Percentiles rank a stretch among this genome's conserved stretches.
These are phyloP conservation scores for Rhynchomys soricoides DNA, from an alignment of 2,113 vertebrate species.

Conservation along the genomic window DNA sequence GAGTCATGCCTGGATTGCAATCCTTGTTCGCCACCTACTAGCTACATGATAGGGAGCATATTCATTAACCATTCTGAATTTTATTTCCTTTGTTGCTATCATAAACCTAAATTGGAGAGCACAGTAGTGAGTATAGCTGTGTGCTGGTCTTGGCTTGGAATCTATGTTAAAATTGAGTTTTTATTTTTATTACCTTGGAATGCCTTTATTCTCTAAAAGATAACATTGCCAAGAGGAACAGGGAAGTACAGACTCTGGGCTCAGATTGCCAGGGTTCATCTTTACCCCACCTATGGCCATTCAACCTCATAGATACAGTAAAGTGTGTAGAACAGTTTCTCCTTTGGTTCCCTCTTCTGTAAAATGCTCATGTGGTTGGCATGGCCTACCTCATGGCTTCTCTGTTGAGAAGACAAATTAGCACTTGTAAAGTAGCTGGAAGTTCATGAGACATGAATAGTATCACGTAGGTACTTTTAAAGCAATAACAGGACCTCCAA, in stretches of 20 bases:
- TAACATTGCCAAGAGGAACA: background rate
- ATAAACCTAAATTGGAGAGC: background rate
- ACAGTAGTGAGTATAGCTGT: background rate
- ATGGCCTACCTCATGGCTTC: background rate
- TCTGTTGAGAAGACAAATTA: background rate
- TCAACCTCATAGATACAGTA: background rate
- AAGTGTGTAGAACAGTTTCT: background rate
- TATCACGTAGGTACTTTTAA: background rate
- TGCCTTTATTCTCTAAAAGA: background rate
- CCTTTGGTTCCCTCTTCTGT: background rate
- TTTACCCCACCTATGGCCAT: background rate
- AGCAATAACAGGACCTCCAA: conserved; percentile 10
- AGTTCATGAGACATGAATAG: background rate
- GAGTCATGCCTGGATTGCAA: background rate
- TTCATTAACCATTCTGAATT: background rate
- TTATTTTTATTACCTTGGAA: background rate
- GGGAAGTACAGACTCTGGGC: background rate
- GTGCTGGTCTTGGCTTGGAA: background rate
- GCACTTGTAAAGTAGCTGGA: background rate
- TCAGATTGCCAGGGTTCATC: background rate
- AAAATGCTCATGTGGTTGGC: background rate
- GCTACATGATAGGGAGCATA: background rate
- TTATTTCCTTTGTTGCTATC: background rate
- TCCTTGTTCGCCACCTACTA: background rate
- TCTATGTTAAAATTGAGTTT: background rate